Evolutionary conservation across 2,797 vertebrate species (phyloP).

Genomic region (Dromococcyx pavoninus): DNA sequence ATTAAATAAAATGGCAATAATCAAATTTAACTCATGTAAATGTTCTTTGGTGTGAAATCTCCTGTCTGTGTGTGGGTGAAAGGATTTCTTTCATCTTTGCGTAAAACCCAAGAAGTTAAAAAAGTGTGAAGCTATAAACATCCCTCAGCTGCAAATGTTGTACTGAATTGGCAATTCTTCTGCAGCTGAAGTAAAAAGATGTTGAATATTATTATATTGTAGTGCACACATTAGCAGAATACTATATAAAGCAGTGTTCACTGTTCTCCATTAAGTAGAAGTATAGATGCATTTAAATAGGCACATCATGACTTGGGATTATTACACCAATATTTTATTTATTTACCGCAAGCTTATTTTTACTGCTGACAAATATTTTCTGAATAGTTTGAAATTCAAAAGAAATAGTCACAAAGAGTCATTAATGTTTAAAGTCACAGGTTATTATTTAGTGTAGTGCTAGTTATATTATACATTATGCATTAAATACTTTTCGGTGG

Average conservation of each 20-base stretch:
- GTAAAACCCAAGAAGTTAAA: neutral
- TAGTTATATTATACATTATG: slow-evolving; percentile 66
- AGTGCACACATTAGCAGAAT: slow-evolving; percentile 16
- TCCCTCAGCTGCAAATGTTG: neutral
- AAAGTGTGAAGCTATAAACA: slow-evolving; percentile 18
- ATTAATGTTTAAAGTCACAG: slow-evolving; percentile 68
- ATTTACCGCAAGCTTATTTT: slow-evolving; percentile 47
- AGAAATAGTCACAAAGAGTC: slow-evolving; percentile 47
- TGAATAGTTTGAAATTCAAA: slow-evolving; percentile 48
- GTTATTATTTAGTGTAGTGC: slow-evolving; percentile 62
- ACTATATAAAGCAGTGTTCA: neutral
- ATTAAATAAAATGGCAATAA: slow-evolving; percentile 4
- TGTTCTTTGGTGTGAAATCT: neutral
- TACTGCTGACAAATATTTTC: slow-evolving; percentile 64
- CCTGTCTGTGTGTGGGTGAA: neutral
- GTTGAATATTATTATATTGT: neutral
- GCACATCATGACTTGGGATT: slow-evolving; percentile 13
- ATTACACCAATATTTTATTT: slow-evolving; percentile 57
- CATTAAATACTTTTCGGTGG: slow-evolving; percentile 62
- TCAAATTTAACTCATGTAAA: slow-evolving; percentile 1
- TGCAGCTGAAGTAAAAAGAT: slow-evolving; percentile 22
- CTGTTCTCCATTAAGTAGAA: slow-evolving; percentile 3
- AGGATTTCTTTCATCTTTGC: slow-evolving; percentile 5
- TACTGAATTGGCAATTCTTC: neutral
- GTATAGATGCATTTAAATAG: slow-evolving; percentile 45